Conservation (phyloP, 2,797 vertebrate genomes). For the Oreochromis grahami region DNA sequence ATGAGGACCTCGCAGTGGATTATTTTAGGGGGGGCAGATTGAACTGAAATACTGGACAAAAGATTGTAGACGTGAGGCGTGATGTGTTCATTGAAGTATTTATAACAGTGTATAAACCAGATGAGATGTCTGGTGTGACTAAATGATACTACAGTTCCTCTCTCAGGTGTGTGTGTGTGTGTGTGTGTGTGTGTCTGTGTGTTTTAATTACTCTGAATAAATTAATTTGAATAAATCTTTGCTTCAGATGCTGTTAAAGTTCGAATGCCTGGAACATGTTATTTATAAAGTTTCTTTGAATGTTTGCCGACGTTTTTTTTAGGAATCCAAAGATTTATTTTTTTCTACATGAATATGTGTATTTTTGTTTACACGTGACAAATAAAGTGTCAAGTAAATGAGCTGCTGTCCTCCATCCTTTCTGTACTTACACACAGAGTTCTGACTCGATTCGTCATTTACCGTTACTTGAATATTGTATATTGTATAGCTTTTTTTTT, state of each 20-base stretch:
- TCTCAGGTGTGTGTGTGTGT: background rate
- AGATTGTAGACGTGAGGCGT: background rate
- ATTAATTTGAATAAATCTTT: background rate
- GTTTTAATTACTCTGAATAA: fast-evolving
- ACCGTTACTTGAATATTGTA: too few species aligned
- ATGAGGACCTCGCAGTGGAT: background rate
- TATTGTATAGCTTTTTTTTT: too few species aligned
- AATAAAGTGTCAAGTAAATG: conserved; percentile 30
- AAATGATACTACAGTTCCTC: background rate
- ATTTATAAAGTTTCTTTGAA: background rate
- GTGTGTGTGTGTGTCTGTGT: background rate
- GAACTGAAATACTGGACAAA: background rate
- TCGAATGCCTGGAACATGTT: background rate
- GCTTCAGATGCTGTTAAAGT: background rate
- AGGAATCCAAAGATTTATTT: background rate
- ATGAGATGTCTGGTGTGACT: background rate
- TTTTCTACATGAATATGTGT: background rate
- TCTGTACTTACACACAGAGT: background rate
- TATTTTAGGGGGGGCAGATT: background rate
- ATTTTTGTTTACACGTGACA: background rate
- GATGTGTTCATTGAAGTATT: background rate
- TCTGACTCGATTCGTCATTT: fast-evolving
- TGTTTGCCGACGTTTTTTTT: background rate
- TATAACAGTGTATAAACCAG: background rate
- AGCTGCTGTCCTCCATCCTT: background rate